These are phyloP conservation scores for Catharus fuscescens DNA, from an alignment of 2,113 vertebrate species.

Conservation along the genomic window DNA sequence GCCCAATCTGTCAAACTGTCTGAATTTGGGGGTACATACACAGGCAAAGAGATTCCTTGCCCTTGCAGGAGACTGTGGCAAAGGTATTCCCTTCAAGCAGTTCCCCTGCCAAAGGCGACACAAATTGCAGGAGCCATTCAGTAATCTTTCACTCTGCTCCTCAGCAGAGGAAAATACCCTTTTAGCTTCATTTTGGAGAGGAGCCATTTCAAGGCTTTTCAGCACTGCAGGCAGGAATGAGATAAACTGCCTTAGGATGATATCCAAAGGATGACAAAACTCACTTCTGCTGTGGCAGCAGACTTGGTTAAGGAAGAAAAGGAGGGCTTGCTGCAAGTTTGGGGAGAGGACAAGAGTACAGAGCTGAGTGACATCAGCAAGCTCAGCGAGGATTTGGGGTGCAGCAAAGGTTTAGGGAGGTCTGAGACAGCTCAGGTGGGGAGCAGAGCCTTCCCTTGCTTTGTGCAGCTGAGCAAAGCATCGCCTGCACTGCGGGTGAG, in stretches of 20 bases:
- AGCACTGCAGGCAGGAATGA: not conserved
- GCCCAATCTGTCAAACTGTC: not conserved
- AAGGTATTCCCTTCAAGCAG: not conserved
- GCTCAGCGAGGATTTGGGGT: not conserved
- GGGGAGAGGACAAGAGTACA: not conserved
- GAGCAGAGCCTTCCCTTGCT: not conserved
- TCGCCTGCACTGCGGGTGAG: accelerated
- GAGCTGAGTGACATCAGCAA: not conserved
- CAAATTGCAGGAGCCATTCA: not conserved
- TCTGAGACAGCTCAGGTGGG: not conserved
- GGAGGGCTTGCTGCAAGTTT: not conserved
- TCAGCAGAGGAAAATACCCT: not conserved
- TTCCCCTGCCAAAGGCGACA: not conserved
- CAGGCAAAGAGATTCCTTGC: not conserved
- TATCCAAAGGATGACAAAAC: conserved; percentile 2
- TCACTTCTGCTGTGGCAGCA: conserved; percentile 7
- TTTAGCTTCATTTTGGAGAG: not conserved
- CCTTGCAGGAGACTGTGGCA: not conserved
- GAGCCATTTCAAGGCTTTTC: not conserved
- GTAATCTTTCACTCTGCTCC: not conserved
- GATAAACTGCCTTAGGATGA: not conserved
- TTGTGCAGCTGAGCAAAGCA: not conserved
- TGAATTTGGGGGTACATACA: not conserved
- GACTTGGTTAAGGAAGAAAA: not conserved
- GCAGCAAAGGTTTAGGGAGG: not conserved